Conservation (phyloP, 2,888 invertebrate genomes). For the Stenoptilia bipunctidactyla region DNA sequence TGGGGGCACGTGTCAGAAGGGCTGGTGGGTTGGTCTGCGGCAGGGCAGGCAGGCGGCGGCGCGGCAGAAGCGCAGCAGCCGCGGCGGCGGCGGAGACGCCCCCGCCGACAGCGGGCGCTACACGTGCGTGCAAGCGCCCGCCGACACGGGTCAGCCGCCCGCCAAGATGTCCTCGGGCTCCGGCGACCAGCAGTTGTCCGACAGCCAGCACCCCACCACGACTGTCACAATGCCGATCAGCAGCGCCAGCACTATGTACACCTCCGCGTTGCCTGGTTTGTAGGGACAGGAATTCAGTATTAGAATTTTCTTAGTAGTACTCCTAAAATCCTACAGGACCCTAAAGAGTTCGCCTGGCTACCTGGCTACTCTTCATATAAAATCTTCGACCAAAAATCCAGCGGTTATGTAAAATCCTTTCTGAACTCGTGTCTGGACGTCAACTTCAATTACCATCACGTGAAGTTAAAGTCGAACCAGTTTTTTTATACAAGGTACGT, state of each 20-base stretch:
- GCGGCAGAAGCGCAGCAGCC: conserved; percentile 38
- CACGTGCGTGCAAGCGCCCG: conserved; percentile 72
- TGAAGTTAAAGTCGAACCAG: too few relatives aligned
- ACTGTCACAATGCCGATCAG: conserved; percentile 80
- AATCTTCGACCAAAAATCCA: too few relatives aligned
- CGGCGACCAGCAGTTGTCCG: conserved; percentile 84
- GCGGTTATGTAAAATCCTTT: too few relatives aligned
- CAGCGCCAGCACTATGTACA: conserved; percentile 80
- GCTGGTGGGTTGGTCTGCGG: conserved; percentile 48
- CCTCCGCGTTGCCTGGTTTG: conserved; percentile 77
- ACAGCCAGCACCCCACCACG: conserved; percentile 82
- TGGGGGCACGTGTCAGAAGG: conserved; percentile 34
- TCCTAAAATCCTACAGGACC: too few relatives aligned
- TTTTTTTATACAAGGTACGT: too few relatives aligned
- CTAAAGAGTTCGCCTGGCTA: too few relatives aligned
- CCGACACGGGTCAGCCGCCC: conserved; percentile 78
- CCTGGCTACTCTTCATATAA: too few relatives aligned
- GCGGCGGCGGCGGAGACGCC: conserved; percentile 39
- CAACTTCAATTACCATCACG: too few relatives aligned
- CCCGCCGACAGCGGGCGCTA: conserved; percentile 64
- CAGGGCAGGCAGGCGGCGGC: conserved; percentile 31
- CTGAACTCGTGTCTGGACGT: too few relatives aligned
- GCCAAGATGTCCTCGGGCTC: conserved; percentile 77
- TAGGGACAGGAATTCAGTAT: too few relatives aligned
- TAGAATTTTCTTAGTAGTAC: too few relatives aligned